phyloP scores from a whole-genome alignment of 2,888 invertebrate genomes.

The Balanococcus diminutus region DNA sequence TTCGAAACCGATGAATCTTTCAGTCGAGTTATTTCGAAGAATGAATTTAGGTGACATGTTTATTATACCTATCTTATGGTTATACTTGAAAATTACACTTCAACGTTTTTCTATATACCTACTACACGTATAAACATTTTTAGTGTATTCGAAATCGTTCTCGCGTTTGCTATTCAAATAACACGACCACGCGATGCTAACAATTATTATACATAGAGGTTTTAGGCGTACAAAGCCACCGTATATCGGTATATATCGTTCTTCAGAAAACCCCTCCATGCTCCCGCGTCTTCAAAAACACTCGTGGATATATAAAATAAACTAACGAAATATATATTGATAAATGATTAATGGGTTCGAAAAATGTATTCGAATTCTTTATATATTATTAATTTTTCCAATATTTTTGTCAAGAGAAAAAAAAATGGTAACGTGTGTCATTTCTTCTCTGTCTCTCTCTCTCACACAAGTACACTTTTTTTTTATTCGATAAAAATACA shows the following conservation, averaged over 20 bases:
- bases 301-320: background rate
- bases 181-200: conserved; percentile 27
- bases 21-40: conserved; percentile 36
- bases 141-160: conserved; percentile 2
- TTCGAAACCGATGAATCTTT: conserved; percentile 36
- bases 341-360: conserved; percentile 25
- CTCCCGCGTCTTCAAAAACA: too few relatives aligned
- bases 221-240: conserved; percentile 18
- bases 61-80: conserved; percentile 6
- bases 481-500: background rate
- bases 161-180: background rate
- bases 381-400: background rate
- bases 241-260: background rate
- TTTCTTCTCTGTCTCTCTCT: background rate
- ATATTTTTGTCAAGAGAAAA: background rate
- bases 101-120: conserved; percentile 18
- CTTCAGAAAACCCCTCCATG: too few relatives aligned
- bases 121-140: background rate
- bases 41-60: conserved; percentile 28
- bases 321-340: conserved; percentile 11
- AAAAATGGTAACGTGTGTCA: background rate
- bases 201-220: conserved; percentile 23
- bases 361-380: background rate
- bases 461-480: too few relatives aligned
- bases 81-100: conserved; percentile 37